Evolutionary conservation across 2,888 invertebrate genomes (phyloP), one percentile per base, ranked within the genome.

Genomic region (Spilarctia lutea): DNA sequence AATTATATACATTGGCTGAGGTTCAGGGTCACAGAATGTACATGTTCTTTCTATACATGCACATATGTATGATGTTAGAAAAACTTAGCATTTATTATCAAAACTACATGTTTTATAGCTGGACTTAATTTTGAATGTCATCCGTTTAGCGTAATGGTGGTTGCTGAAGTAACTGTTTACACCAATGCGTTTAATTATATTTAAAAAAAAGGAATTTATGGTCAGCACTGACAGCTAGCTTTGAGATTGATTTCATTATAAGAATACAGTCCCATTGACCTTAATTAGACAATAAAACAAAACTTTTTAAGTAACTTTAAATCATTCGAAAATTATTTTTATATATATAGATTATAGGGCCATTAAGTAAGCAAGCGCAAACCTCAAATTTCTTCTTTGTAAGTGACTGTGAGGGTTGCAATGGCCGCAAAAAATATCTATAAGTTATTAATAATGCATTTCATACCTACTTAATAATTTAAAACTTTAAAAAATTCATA

Each of bases 401-500:
- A 30, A 30, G 2, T 60, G 13, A 27, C 60, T 6, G 30, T 60
- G 4, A 13, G 13, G 27, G 27, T 30, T 52, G 3, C 7, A 69
- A 35, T 33, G 52, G 35, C 56, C 52, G 35, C n/a, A 63, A 39
- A 18, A 65, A 60, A 27, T 52, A 66, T 71, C 48, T 68, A 35
- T 68, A 70, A 78, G 67, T 78, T 73, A 78, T 80, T 81, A 71
- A 81, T 75, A 73, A 81, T 79, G 76, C 79, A 84, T 68, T 72
- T 72, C 77, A 79, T 68, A 74, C 71, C 77, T 84, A 74, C 73
- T 83, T 76, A 85, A 80, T 80, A 65, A 85, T 85, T 86, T 78
- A 80, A 72, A 77, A 75, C 48, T 70, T 77, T 83, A 78, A 83
- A 85, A 84, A 80, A 83, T 78, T 86, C 85, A 83, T 79, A 80